Base-by-base conservation (phyloP, 2,888 invertebrate species). In the Melanargia galathea region DNA sequence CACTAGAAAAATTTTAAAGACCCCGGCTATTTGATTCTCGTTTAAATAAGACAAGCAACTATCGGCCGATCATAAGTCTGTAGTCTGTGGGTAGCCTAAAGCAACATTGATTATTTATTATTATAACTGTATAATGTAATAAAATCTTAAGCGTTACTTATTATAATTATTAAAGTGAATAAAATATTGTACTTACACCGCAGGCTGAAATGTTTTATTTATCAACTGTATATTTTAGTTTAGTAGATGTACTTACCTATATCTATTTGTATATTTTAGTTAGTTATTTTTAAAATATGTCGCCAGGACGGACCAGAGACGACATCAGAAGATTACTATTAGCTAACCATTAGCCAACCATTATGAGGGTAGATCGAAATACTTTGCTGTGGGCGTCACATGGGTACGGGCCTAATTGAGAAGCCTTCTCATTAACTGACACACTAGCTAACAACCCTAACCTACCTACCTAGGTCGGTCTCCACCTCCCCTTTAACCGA, bases 81-180 rank as follows among this genome's bases (percentile, higher is more conserved):
- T 7, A 35, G 10, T 35, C 11, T 52, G 35, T 6, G 33, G 52
- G 18, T 11, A 40, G 40, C 13, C 30, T 51, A 20, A 35, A 51
- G 7, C 35, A 33, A 35, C 51, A 18, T 16, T 40, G 6, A 16
- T n/a, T 46, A 56, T 45, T 26, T 40, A 24, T 45, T 26, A 45
- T 45, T 20, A 48, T 11, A 51, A 56, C 43, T 64, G 46, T 64
- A 60, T 45, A 58, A 52, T 58, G 33, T 56, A 51, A 55, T 38
- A 55, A 55, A 55, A 54, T 30, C 57, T 33, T 56, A 64, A 67
- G 62, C 60, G 59, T 62, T 64, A 64, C 64, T 61, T 62, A 67
- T 62, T 64, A 64, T 56, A 64, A n/a, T n/a, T n/a, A n/a, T 52
- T 66, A 60, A 62, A 60, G 60, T 43, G 24, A 57, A 60, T 59